These are phyloP conservation scores for Neotragus moschatus DNA, from an alignment of 2,113 vertebrate genomes.

Conservation along the genomic window DNA sequence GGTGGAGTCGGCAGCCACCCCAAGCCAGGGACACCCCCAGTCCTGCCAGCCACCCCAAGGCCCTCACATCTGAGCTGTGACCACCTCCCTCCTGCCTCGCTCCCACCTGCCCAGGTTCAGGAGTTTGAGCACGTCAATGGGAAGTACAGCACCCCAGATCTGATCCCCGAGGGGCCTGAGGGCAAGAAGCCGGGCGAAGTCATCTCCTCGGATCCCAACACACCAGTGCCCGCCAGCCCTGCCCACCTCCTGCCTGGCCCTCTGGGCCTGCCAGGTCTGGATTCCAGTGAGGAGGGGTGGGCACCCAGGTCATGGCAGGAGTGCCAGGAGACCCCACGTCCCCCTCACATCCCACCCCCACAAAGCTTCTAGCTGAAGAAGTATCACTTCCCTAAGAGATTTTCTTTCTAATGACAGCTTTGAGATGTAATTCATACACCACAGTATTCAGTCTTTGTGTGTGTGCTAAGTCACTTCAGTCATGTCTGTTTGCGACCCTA, in stretches of 20 bases:
- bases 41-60: neutral
- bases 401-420: neutral
- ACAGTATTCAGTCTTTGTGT: rapidly evolving
- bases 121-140: conserved; percentile 98
- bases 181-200: conserved; percentile 88
- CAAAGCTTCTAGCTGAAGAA: neutral
- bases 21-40: neutral
- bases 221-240: conserved; percentile 91
- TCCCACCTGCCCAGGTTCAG: conserved; percentile 86
- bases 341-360: too few species aligned
- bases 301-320: neutral
- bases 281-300: rapidly evolving
- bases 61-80: neutral
- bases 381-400: rapidly evolving
- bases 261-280: conserved; percentile 83
- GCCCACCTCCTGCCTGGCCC: conserved; percentile 81
- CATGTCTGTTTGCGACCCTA: rapidly evolving
- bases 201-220: conserved; percentile 93
- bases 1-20: neutral
- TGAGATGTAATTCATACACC: neutral
- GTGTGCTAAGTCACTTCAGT: neutral
- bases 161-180: conserved; percentile 89
- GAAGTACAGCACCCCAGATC: conserved; percentile 93
- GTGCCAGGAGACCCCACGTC: neutral
- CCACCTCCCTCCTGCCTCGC: rapidly evolving